Conservation (phyloP, 2,113 vertebrate genomes). For the Mohoua ochrocephala region DNA sequence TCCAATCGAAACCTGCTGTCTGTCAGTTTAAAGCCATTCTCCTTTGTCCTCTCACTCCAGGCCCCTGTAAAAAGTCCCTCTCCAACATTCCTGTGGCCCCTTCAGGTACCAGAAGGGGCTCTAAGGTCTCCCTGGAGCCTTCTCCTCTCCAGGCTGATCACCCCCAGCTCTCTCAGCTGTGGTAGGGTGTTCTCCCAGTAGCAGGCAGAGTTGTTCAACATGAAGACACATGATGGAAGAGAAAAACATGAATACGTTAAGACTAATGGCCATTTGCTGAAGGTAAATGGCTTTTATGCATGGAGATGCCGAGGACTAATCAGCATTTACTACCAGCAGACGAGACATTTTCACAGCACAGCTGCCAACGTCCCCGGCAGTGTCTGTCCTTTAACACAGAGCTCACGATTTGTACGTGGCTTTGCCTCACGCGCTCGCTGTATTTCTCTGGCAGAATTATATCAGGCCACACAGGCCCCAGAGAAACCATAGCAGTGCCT, state of each 20-base stretch:
- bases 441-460: conserved; percentile 9
- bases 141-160: not conserved
- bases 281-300: not conserved
- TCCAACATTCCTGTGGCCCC: not conserved
- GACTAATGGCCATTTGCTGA: not conserved
- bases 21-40: not conserved
- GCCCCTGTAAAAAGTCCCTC: not conserved
- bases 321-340: not conserved
- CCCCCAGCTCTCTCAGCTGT: not conserved
- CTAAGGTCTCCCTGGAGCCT: not conserved
- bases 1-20: not conserved
- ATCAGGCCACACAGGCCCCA: conserved; percentile 64
- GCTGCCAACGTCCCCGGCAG: not conserved
- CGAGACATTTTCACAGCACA: not conserved
- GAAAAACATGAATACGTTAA: rapidly evolving
- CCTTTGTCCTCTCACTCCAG: not conserved
- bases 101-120: not conserved
- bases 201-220: not conserved
- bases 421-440: not conserved
- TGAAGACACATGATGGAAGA: not conserved
- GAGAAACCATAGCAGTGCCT: conserved; percentile 74
- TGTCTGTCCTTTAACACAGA: not conserved
- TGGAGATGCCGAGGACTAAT: not conserved
- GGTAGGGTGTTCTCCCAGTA: not conserved
- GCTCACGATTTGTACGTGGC: rapidly evolving